A percentile compares a stretch with the other conserved stretches of the same genome.
Conservation (phyloP, 1,140 invertebrate genomes). For the Dolichoris vasculosae region DNA sequence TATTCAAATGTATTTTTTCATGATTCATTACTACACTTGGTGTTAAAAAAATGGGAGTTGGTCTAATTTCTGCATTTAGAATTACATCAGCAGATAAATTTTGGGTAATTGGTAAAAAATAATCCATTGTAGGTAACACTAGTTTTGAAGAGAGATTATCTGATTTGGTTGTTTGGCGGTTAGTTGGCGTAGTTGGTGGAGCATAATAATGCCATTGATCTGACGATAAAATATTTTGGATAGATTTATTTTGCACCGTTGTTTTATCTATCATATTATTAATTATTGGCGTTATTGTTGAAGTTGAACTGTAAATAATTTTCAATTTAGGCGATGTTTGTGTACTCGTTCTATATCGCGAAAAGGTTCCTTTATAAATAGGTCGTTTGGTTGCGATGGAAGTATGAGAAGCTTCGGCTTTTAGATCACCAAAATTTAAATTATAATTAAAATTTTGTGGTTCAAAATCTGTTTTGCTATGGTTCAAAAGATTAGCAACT, state of each 20-base stretch:
- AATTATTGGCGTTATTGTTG: constrained; percentile 48
- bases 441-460: constrained; percentile 68
- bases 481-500: background rate
- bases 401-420: constrained; percentile 41
- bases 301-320: constrained; percentile 62
- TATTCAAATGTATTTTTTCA: constrained; percentile 32
- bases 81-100: constrained; percentile 15
- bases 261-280: constrained; percentile 51
- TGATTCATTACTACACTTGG: constrained; percentile 55
- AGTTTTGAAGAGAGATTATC: constrained; percentile 21
- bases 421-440: constrained; percentile 59
- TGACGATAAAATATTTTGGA: constrained; percentile 56
- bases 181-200: constrained; percentile 53
- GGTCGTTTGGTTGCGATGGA: constrained; percentile 54
- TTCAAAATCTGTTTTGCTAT: constrained; percentile 37
- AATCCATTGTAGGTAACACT: constrained; percentile 29
- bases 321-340: constrained; percentile 43
- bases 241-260: constrained; percentile 45
- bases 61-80: constrained; percentile 37
- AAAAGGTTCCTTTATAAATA: constrained; percentile 49
- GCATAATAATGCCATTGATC: constrained; percentile 68
- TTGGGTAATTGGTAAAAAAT: constrained; percentile 60
- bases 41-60: constrained; percentile 65
- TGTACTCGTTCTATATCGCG: constrained; percentile 54
- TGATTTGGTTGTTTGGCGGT: constrained; percentile 3